These are phyloP conservation scores for Azorinus chamasolen DNA, from an alignment of 2,888 invertebrate genomes.

Conservation along the genomic window DNA sequence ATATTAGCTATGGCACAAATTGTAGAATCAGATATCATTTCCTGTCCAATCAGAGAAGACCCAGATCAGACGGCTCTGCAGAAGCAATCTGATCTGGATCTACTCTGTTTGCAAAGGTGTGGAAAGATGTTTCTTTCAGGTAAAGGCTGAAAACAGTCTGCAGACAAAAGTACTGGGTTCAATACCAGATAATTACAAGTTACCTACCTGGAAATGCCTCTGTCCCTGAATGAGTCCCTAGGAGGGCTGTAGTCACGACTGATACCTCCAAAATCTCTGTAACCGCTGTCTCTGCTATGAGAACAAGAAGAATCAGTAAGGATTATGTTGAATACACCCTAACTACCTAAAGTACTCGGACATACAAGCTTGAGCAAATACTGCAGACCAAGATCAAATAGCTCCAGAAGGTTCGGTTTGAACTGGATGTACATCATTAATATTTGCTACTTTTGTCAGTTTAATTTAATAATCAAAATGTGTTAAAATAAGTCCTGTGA, in stretches of 20 bases:
- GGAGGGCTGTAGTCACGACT: slow-evolving; percentile 26
- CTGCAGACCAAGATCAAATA: too few relatives aligned
- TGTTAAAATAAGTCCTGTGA: too few relatives aligned
- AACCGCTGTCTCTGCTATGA: neutral
- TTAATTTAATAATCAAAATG: too few relatives aligned
- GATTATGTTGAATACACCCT: neutral
- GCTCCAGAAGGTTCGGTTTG: too few relatives aligned
- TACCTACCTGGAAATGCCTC: slow-evolving; percentile 19
- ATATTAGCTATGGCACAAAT: too few relatives aligned
- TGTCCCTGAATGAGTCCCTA: slow-evolving; percentile 18
- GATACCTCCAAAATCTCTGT: too few relatives aligned
- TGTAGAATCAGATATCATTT: too few relatives aligned
- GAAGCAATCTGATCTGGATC: neutral
- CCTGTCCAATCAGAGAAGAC: neutral
- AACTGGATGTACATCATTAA: neutral
- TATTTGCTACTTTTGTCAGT: too few relatives aligned
- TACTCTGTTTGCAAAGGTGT: neutral
- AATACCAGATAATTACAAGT: too few relatives aligned
- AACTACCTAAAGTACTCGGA: neutral
- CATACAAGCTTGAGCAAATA: neutral
- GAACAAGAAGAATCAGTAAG: neutral
- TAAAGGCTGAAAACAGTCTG: too few relatives aligned
- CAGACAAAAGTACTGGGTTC: too few relatives aligned
- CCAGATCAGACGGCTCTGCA: neutral
- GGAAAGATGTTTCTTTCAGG: too few relatives aligned